phyloP scores from a whole-genome alignment of 2,797 vertebrate species.

The Sternarchorhynchus goeldii region DNA sequence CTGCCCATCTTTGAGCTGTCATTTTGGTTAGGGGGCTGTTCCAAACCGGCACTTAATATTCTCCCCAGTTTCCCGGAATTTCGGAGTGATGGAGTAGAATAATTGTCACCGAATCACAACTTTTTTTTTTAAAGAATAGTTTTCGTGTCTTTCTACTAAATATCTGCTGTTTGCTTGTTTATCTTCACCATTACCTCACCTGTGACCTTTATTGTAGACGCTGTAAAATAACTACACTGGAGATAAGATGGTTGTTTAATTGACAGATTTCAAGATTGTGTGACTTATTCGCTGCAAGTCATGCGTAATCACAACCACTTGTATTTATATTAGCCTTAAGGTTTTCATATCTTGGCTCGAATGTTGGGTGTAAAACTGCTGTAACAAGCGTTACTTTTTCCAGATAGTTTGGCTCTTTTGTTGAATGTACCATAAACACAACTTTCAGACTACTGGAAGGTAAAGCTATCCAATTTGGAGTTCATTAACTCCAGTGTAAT shows the following conservation, averaged over 20 bases:
- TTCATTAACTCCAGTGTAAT: conserved; percentile 41
- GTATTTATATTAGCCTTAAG: conserved; percentile 10
- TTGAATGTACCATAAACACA: neutral
- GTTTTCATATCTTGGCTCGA: conserved; percentile 10
- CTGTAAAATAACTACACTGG: too few relatives aligned
- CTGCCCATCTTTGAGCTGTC: conserved; percentile 14
- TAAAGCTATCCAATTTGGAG: conserved; percentile 27
- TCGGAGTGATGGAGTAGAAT: neutral
- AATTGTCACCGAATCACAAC: neutral
- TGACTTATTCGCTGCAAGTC: too few relatives aligned
- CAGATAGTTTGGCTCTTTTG: conserved; percentile 5
- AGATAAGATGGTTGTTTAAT: too few relatives aligned
- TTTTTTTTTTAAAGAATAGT: too few relatives aligned
- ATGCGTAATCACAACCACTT: too few relatives aligned
- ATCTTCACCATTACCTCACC: too few relatives aligned
- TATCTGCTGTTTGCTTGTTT: too few relatives aligned
- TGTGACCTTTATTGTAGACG: too few relatives aligned
- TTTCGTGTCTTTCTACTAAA: too few relatives aligned
- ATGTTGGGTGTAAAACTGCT: too few relatives aligned
- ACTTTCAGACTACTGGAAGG: conserved; percentile 7
- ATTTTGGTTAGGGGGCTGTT: conserved; percentile 24
- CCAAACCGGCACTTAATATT: neutral
- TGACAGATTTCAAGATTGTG: too few relatives aligned
- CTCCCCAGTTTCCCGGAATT: neutral
- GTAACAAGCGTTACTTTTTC: conserved; percentile 8